Percentiles rank a stretch among this genome's conserved stretches.
Evolutionary conservation across 2,888 invertebrate species (phyloP).

Genomic region (Lithophane leautieri): DNA sequence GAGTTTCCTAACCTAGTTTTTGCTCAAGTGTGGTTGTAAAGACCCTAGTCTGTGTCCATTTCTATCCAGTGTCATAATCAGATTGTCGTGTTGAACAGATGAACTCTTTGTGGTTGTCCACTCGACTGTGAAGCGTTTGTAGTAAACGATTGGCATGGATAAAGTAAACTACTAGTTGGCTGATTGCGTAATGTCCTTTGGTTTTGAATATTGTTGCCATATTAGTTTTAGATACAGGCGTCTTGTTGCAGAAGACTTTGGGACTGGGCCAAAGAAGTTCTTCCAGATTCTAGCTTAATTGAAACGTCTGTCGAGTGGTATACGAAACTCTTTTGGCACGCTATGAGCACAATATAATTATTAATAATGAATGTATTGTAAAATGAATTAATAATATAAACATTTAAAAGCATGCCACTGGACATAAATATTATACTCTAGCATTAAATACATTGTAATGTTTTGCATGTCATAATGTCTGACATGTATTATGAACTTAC

Average conservation of each 20-base stretch:
- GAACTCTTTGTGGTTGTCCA: constrained; percentile 51
- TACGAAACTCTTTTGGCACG: constrained; percentile 35
- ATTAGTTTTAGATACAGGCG: constrained; percentile 7
- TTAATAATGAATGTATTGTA: too few species aligned
- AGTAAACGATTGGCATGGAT: constrained; percentile 42
- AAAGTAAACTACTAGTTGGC: constrained; percentile 9
- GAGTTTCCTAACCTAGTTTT: constrained; percentile 48
- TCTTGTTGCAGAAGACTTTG: constrained; percentile 29
- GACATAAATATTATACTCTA: too few species aligned
- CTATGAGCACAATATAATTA: background rate
- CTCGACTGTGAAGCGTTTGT: constrained; percentile 58
- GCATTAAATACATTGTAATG: too few species aligned
- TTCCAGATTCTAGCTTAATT: constrained; percentile 36
- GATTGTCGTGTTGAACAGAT: constrained; percentile 35
- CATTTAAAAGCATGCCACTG: too few species aligned
- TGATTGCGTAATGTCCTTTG: constrained; percentile 28
- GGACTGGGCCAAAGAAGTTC: constrained; percentile 37
- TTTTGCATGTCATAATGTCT: too few species aligned
- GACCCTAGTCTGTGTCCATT: constrained; percentile 39
- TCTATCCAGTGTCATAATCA: constrained; percentile 54
- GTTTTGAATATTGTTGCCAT: background rate
- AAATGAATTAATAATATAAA: too few species aligned
- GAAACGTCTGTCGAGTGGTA: constrained; percentile 12
- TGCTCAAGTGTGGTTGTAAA: constrained; percentile 38
- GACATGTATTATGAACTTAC: too few species aligned